Conservation (phyloP, 2,888 invertebrate genomes). For the Balanococcus diminutus region DNA sequence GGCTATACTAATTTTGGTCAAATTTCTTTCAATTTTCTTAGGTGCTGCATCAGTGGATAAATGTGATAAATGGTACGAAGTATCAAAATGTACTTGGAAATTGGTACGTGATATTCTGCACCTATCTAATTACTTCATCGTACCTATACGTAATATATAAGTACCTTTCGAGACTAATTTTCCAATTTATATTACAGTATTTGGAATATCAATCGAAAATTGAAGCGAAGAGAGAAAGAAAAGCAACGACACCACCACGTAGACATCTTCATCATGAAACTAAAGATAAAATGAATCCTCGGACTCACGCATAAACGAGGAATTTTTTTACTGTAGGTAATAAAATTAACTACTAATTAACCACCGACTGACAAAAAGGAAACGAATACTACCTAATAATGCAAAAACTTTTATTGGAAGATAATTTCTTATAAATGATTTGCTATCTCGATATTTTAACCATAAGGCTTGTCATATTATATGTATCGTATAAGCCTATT, state of each 20-base stretch:
- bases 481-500: neutral
- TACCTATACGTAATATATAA: neutral
- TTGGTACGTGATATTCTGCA: neutral
- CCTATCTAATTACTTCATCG: no score
- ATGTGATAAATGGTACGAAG: slow-evolving; percentile 29
- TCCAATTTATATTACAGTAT: neutral
- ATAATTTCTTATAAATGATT: slow-evolving; percentile 4
- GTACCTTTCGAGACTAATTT: neutral
- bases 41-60: neutral
- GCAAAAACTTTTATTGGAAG: neutral
- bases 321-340: no score
- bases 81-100: slow-evolving; percentile 28
- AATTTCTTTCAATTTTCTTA: neutral
- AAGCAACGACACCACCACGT: neutral
- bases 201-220: slow-evolving; percentile 26
- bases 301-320: no score
- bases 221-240: neutral
- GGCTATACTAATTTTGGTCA: no score
- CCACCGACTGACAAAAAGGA: no score
- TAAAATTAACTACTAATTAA: no score
- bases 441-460: neutral
- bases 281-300: neutral
- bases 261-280: neutral
- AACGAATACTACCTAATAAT: neutral
- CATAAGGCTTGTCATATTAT: neutral